Base-by-base conservation (phyloP, 2,797 vertebrate genomes). In the Amphiprion clarkii region DNA sequence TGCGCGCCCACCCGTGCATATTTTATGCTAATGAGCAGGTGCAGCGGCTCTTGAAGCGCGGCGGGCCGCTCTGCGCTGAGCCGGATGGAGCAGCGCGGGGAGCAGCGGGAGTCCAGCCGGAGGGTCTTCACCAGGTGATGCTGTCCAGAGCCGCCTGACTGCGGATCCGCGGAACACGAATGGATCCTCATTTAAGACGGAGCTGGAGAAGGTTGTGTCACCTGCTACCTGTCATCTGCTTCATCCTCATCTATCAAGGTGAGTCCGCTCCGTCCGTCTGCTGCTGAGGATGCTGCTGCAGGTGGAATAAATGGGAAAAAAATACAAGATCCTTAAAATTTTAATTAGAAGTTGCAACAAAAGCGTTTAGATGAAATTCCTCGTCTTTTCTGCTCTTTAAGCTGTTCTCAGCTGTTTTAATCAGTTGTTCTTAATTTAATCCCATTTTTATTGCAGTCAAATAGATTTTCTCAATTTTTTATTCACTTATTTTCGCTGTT, bases 201-300 rank as follows among this genome's bases (percentile, higher is more conserved):
- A 75, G 87, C 87, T 87, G 91, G 82, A 92, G 74, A 85, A 89
- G 82, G 82, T 85, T 82, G 46, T 55, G 88, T 44, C 79, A 83
- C 79, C 65, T 86, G 42, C 81, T 92, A 48, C 74, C 90, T 53
- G 56, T 94, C 9, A 8, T 9, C 67, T 92, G 53, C 77, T 86
- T 92, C n/a, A 85, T 94, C 71, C 83, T 95, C 16, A 88, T 94
- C 85, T 91, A 93, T 93, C 93, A 94, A 93, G 95, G 95, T 95
- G 90, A 94, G 93, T 84, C 46, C 4, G 8, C n/a, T 12, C n/a
- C n/a, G 5, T 4, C 2, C 46, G 7, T 7, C 17, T 21, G 46
- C 44, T 19, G 44, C 17, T 2, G 44, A n/a, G 8, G 46, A n/a
- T 3, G 46, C n/a, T n/a, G 46, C 7, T 49, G 46, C 19, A 49